Evolutionary conservation across 2,797 vertebrate genomes (phyloP).

Genomic region (Paedocypris micromegethes): DNA sequence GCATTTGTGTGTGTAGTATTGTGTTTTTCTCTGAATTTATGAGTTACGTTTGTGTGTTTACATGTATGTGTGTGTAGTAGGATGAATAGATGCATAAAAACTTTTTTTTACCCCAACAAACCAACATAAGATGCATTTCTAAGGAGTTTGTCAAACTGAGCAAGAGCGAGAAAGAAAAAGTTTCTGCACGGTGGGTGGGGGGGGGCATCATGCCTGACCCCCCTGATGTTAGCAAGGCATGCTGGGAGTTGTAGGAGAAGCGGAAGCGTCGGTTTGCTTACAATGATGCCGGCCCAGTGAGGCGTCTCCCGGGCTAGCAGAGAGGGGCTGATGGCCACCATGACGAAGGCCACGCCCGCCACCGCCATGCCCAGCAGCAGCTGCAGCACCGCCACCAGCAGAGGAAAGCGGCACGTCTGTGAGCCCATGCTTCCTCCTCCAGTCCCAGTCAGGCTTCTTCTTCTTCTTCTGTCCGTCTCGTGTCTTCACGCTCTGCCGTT

Average conservation of each 20-base stretch:
- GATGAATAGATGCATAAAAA: too few species aligned
- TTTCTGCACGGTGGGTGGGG: not conserved
- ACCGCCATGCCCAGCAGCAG: slow-evolving; percentile 82
- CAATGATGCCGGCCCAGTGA: slow-evolving; percentile 95
- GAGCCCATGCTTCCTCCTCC: slow-evolving; percentile 60
- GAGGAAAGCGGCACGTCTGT: slow-evolving; percentile 87
- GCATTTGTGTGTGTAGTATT: too few species aligned
- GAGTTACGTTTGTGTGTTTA: too few species aligned
- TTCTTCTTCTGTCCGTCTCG: slow-evolving; percentile 41
- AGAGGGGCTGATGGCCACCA: slow-evolving; percentile 83
- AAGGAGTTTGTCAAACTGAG: too few species aligned
- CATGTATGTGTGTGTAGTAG: too few species aligned
- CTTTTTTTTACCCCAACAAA: too few species aligned
- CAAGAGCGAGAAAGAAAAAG: too few species aligned
- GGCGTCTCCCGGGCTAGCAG: slow-evolving; percentile 90
- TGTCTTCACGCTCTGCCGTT: too few species aligned
- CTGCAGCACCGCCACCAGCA: slow-evolving; percentile 85
- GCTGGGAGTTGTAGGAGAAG: slow-evolving; percentile 48
- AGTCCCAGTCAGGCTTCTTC: slow-evolving; percentile 53
- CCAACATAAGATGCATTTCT: too few species aligned
- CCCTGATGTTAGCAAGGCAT: slow-evolving; percentile 40
- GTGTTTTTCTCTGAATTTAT: too few species aligned
- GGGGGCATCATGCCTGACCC: slow-evolving; percentile 45
- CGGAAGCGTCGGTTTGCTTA: slow-evolving; percentile 70
- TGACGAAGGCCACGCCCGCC: slow-evolving; percentile 85